Conservation (phyloP, 2,797 vertebrate species). For the Dryobates pubescens region DNA sequence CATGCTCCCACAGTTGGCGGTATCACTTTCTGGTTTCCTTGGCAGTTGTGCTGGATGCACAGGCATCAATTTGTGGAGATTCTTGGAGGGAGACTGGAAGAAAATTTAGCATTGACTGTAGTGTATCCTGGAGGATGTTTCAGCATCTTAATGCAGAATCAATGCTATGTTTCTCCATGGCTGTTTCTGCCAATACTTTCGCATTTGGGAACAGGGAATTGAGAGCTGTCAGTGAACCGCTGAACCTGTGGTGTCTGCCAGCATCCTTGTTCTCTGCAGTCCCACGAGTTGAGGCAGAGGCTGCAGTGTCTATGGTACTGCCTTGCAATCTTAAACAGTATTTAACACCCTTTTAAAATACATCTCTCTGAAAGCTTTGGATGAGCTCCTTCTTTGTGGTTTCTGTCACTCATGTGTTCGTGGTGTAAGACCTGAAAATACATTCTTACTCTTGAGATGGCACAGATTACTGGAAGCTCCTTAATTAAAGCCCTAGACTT, state of each 20-base stretch:
- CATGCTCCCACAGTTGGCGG: background rate
- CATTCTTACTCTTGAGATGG: background rate
- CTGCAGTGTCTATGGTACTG: background rate
- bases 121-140: background rate
- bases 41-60: background rate
- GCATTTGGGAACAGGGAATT: background rate
- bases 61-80: background rate
- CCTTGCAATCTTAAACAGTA: background rate
- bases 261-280: background rate
- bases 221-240: background rate
- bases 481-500: background rate
- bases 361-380: background rate
- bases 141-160: background rate
- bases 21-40: background rate
- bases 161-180: background rate
- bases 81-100: background rate
- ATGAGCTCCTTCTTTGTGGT: background rate
- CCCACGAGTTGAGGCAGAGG: background rate
- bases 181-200: background rate
- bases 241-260: background rate
- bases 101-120: background rate
- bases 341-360: background rate
- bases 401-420: fast-evolving
- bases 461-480: background rate
- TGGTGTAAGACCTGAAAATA: background rate